phyloP scores from a whole-genome alignment of 2,797 vertebrate species.

The Melanotaenia boesemani region DNA sequence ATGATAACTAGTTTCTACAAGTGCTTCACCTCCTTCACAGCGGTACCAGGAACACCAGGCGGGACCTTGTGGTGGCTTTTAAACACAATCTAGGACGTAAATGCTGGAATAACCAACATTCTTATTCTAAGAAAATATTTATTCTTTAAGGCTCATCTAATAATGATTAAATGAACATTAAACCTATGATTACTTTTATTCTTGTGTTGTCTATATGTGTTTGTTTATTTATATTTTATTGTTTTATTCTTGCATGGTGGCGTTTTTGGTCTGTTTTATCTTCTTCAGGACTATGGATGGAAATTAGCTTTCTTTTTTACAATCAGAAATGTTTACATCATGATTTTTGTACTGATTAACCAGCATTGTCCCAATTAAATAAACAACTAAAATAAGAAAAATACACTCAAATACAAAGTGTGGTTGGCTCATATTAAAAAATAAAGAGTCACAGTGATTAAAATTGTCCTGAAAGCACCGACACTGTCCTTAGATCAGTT shows the following conservation, averaged over 20 bases:
- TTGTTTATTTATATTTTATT: background rate
- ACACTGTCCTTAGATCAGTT: slow-evolving; percentile 9
- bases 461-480: background rate
- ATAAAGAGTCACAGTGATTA: background rate
- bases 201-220: background rate
- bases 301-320: background rate
- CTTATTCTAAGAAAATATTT: background rate
- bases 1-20: too few relatives aligned
- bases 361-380: background rate
- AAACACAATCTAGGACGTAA: background rate
- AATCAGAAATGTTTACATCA: background rate
- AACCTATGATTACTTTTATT: background rate
- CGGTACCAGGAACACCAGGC: background rate
- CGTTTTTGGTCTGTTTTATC: background rate
- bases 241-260: background rate
- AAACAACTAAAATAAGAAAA: background rate
- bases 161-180: background rate
- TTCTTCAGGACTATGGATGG: background rate
- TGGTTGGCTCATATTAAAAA: background rate
- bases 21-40: too few relatives aligned
- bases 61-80: background rate
- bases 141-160: background rate
- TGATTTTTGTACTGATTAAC: background rate
- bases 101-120: background rate
- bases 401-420: background rate